These are phyloP conservation scores for Isurus oxyrinchus DNA, from an alignment of 2,113 vertebrate species.

Conservation along the genomic window DNA sequence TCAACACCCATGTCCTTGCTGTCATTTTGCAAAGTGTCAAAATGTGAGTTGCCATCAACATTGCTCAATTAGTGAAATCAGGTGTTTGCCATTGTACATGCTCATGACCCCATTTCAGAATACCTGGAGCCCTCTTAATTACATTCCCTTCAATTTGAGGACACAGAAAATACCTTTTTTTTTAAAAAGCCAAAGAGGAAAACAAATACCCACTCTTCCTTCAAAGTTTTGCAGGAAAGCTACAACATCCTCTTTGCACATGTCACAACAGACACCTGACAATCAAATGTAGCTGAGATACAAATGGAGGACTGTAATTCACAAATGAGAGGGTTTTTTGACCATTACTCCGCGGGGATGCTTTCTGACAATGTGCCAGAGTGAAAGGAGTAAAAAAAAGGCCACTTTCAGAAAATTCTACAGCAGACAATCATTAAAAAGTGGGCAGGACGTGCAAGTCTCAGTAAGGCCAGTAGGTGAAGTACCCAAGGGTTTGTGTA, in stretches of 20 bases:
- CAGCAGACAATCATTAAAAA: too few species aligned
- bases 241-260: not conserved
- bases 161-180: not conserved
- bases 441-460: too few species aligned
- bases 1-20: not conserved
- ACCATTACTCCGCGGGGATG: not conserved
- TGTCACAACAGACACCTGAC: not conserved
- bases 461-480: too few species aligned
- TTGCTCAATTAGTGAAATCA: not conserved
- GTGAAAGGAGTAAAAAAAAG: not conserved
- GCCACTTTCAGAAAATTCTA: not conserved
- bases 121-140: not conserved
- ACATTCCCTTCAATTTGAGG: not conserved
- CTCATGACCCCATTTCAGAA: too few species aligned
- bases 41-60: not conserved
- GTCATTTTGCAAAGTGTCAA: not conserved
- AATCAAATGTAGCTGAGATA: not conserved
- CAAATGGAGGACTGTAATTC: not conserved
- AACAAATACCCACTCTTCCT: not conserved
- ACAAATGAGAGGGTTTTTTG: not conserved
- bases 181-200: not conserved
- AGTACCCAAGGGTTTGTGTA: too few species aligned
- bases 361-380: not conserved
- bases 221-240: not conserved
- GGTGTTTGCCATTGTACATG: too few species aligned